Percentiles rank a stretch among this genome's conserved stretches.
Conservation (phyloP, 2,888 invertebrate genomes). For the Brachynemurus nebulosus region DNA sequence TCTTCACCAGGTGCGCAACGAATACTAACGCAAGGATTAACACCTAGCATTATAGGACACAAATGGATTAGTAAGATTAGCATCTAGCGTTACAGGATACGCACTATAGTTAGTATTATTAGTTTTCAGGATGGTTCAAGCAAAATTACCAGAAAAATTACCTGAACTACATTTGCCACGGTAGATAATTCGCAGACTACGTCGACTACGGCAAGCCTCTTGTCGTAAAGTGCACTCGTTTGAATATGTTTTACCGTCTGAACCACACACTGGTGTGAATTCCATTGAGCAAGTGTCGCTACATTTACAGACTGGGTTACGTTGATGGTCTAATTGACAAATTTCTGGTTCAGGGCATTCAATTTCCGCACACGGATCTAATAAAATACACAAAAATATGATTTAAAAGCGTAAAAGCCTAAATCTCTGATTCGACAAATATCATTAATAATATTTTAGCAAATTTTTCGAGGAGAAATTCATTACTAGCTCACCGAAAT, state of each 20-base stretch:
- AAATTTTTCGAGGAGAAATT: too few species aligned
- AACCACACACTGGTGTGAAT: slow-evolving; percentile 60
- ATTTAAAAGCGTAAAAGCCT: too few species aligned
- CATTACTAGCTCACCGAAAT: too few species aligned
- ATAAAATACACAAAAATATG: too few species aligned
- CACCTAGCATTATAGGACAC: too few species aligned
- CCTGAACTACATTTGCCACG: slow-evolving; percentile 71
- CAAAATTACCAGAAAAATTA: too few species aligned
- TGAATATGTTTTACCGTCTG: slow-evolving; percentile 66
- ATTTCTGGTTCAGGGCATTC: slow-evolving; percentile 66
- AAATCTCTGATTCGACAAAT: too few species aligned
- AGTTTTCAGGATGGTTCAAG: too few species aligned
- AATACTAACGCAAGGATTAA: slow-evolving; percentile 71
- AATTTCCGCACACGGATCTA: slow-evolving; percentile 75
- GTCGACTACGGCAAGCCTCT: slow-evolving; percentile 63
- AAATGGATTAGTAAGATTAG: too few species aligned
- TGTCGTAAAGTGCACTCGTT: slow-evolving; percentile 73
- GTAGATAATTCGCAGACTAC: slow-evolving; percentile 63
- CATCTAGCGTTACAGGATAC: too few species aligned
- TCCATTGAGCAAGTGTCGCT: slow-evolving; percentile 63
- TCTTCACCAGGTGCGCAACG: slow-evolving; percentile 65
- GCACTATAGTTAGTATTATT: too few species aligned
- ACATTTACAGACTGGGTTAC: slow-evolving; percentile 68
- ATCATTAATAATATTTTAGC: too few species aligned
- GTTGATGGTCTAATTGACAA: slow-evolving; percentile 66